phyloP scores from a whole-genome alignment of 2,888 invertebrate genomes.

The Euzophera pinguis region DNA sequence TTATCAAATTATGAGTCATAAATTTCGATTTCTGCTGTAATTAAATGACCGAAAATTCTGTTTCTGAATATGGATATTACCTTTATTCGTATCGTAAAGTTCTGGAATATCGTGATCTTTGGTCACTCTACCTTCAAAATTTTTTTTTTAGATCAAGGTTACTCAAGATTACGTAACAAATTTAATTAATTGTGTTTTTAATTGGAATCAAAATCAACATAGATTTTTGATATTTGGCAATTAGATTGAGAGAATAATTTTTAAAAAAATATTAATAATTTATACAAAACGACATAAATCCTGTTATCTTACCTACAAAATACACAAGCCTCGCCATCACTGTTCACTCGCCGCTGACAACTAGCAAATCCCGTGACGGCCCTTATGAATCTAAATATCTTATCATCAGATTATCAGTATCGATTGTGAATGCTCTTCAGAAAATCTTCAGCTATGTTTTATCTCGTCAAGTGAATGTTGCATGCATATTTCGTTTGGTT shows the following conservation, averaged over 20 bases:
- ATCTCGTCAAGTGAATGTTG: not conserved
- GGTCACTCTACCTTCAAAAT: not conserved
- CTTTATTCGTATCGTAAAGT: no score
- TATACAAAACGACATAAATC: not conserved
- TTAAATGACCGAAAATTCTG: no score
- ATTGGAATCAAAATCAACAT: no score
- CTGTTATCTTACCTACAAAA: slow-evolving; percentile 40
- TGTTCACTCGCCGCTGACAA: slow-evolving; percentile 20
- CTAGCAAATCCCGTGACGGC: slow-evolving; percentile 20
- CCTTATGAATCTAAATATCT: slow-evolving; percentile 11
- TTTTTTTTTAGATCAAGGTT: no score
- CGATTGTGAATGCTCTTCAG: slow-evolving; percentile 12
- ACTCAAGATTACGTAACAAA: no score
- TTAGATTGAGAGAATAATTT: no score
- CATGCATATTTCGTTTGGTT: not conserved
- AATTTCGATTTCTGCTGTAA: no score
- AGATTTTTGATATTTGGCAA: no score
- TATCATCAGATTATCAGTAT: slow-evolving; percentile 14
- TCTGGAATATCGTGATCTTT: not conserved
- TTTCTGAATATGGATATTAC: no score
- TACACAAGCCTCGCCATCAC: slow-evolving; percentile 49
- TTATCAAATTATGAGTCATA: no score
- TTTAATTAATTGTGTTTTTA: no score
- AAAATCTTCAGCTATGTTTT: slow-evolving; percentile 1
- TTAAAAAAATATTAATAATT: no score